phyloP scores from a whole-genome alignment of 64 coral and sea anemone species.

The Actinia equina region DNA sequence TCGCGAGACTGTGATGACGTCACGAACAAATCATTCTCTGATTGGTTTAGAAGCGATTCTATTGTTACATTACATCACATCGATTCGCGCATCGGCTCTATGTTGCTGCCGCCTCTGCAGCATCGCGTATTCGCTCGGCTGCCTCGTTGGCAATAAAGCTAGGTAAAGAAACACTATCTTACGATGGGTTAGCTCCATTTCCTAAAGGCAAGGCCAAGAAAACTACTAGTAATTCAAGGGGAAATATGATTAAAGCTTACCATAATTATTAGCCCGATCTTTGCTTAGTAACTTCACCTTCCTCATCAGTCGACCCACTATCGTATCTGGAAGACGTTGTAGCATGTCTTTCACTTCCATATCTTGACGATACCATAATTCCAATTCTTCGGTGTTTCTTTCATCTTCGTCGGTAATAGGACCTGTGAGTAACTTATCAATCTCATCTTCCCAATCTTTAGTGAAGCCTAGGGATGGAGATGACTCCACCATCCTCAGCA shows the following conservation, averaged over 20 bases:
- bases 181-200: no score
- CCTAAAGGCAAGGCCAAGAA: no score
- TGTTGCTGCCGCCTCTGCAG: slow-evolving; percentile 59
- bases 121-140: slow-evolving; percentile 39
- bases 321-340: neutral
- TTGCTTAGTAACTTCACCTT: neutral
- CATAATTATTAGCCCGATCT: neutral
- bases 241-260: neutral
- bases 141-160: slow-evolving; percentile 31
- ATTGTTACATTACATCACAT: neutral
- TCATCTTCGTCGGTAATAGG: neutral
- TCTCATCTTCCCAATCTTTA: neutral
- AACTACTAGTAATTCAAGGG: no score
- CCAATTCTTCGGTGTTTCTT: neutral
- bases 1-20: no score
- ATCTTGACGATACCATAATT: neutral
- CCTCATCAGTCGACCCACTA: neutral
- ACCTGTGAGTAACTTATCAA: neutral
- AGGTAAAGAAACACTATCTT: no score
- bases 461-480: neutral
- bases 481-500: neutral
- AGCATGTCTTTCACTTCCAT: neutral
- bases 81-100: slow-evolving; percentile 24
- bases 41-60: neutral
- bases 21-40: neutral